phyloP scores from a whole-genome alignment of 2,888 invertebrate genomes.

The Chalcosyrphus nemorum region DNA sequence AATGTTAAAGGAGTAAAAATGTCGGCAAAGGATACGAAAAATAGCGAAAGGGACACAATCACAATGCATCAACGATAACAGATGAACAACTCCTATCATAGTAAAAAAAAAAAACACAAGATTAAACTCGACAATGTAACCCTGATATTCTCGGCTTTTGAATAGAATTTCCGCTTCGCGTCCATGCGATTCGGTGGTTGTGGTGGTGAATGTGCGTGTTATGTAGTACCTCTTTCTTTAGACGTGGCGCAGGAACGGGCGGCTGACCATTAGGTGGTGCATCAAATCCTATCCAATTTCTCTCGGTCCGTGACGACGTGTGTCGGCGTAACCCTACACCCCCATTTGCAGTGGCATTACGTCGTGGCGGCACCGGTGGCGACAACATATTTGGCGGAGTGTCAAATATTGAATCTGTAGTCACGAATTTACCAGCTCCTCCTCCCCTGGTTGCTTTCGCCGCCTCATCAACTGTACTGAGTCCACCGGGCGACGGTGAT shows the following conservation, averaged over 20 bases:
- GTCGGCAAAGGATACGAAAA: constrained; percentile 36
- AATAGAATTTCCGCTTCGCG: constrained; percentile 53
- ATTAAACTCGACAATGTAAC: constrained; percentile 70
- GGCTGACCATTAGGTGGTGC: constrained; percentile 74
- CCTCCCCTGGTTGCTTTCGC: constrained; percentile 6
- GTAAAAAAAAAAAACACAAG: constrained; percentile 12
- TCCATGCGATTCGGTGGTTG: constrained; percentile 65
- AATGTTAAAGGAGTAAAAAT: not conserved
- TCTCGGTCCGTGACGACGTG: constrained; percentile 78
- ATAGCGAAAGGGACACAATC: not conserved
- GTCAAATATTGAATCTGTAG: constrained; percentile 79
- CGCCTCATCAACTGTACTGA: not conserved
- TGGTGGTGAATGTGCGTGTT: constrained; percentile 55
- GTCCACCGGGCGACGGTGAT: constrained; percentile 7
- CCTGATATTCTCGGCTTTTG: constrained; percentile 23
- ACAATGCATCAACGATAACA: constrained; percentile 23
- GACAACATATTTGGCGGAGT: constrained; percentile 81
- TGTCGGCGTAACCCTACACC: constrained; percentile 75
- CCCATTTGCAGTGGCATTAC: constrained; percentile 74
- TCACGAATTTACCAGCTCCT: constrained; percentile 66
- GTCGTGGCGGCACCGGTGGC: constrained; percentile 80
- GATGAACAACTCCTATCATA: not conserved
- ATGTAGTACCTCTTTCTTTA: constrained; percentile 80
- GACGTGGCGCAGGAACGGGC: constrained; percentile 80
- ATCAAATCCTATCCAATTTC: constrained; percentile 76